phyloP scores from a whole-genome alignment of 1,140 invertebrate genomes.

The Drosophila pseudoananassae region DNA sequence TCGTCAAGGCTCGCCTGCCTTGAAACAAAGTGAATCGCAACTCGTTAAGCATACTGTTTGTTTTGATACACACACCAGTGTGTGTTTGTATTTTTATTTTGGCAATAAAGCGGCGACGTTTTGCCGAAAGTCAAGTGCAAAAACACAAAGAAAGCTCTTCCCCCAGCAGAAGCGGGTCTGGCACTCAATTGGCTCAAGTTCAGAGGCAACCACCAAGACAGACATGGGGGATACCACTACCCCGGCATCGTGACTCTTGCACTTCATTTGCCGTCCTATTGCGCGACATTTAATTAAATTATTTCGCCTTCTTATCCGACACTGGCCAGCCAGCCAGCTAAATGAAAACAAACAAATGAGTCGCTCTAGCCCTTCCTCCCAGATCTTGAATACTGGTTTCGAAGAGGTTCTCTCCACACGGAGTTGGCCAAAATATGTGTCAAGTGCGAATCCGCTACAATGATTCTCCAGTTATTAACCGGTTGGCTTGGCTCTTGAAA shows the following conservation, averaged over 20 bases:
- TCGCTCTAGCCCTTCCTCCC: constrained; percentile 25
- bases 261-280: constrained; percentile 60
- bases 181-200: constrained; percentile 67
- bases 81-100: constrained; percentile 46
- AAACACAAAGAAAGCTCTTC: constrained; percentile 29
- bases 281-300: constrained; percentile 76
- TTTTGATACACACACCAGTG: constrained; percentile 39
- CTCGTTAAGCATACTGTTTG: constrained; percentile 54
- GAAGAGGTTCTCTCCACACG: constrained; percentile 34
- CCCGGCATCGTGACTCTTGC: constrained; percentile 41
- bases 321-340: not conserved
- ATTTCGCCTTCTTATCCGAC: constrained; percentile 45
- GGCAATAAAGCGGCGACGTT: constrained; percentile 74
- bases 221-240: constrained; percentile 27
- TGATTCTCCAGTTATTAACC: constrained; percentile 35
- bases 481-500: constrained; percentile 6
- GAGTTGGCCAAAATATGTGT: constrained; percentile 64
- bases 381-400: constrained; percentile 33
- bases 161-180: constrained; percentile 24
- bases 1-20: constrained; percentile 63
- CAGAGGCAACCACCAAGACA: constrained; percentile 41
- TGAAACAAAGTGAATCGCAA: constrained; percentile 63
- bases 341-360: constrained; percentile 66
- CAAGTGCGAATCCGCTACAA: constrained; percentile 53
- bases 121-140: constrained; percentile 74